Percentiles rank a stretch among this genome's conserved stretches.
phyloP scores from a whole-genome alignment of 2,113 vertebrate species.

The Ornithorhynchus anatinus region DNA sequence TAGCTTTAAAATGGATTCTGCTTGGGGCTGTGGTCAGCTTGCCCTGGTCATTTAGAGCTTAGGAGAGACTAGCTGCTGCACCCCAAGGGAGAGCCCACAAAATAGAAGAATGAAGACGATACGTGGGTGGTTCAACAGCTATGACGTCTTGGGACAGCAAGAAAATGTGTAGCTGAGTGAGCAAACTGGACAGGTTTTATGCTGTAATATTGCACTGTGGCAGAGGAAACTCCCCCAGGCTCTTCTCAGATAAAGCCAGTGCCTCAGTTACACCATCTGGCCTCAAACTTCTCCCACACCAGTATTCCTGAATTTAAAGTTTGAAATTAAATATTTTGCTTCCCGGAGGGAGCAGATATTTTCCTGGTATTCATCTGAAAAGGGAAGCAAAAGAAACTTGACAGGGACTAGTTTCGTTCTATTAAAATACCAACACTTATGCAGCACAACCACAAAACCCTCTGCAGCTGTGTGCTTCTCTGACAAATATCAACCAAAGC shows the following conservation, averaged over 20 bases:
- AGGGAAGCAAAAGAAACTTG: background rate
- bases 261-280: too few species aligned
- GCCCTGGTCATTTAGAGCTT: background rate
- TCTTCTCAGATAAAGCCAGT: too few species aligned
- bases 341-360: background rate
- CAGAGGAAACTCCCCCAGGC: too few species aligned
- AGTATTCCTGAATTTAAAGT: too few species aligned
- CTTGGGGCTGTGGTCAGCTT: background rate
- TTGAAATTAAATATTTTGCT: background rate
- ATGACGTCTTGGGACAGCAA: background rate
- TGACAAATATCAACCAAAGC: background rate
- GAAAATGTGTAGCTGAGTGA: background rate
- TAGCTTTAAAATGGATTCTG: background rate
- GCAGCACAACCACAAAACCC: too few species aligned
- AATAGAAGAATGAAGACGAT: background rate
- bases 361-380: background rate
- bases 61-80: slow-evolving; percentile 23
- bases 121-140: too few species aligned
- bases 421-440: background rate
- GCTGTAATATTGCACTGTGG: too few species aligned
- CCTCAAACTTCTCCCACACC: too few species aligned
- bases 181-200: too few species aligned
- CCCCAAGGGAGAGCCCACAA: slow-evolving; percentile 1
- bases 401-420: background rate
- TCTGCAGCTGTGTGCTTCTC: background rate